Conservation (phyloP, 2,888 invertebrate species). For the Euphydryas editha region DNA sequence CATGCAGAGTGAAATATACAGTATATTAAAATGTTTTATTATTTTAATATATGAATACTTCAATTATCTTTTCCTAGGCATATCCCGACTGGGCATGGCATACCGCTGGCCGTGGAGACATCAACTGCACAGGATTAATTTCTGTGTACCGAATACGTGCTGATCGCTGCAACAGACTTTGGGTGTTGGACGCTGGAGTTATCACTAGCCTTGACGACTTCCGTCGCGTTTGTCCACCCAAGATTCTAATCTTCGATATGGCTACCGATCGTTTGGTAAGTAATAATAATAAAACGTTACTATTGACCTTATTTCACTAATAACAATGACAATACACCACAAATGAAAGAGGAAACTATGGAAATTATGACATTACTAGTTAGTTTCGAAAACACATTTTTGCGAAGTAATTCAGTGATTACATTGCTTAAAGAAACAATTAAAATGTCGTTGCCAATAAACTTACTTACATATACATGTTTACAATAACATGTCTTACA, state of each 20-base stretch:
- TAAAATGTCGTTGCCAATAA: too few relatives aligned
- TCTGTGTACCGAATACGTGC: slow-evolving; percentile 90
- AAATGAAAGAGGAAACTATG: too few relatives aligned
- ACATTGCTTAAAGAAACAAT: too few relatives aligned
- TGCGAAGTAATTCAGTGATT: too few relatives aligned
- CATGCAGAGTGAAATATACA: too few relatives aligned
- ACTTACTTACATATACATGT: too few relatives aligned
- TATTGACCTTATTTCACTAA: not conserved
- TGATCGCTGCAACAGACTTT: slow-evolving; percentile 92
- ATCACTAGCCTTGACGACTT: slow-evolving; percentile 88
- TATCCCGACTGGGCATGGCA: slow-evolving; percentile 92
- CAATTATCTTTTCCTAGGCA: slow-evolving; percentile 67
- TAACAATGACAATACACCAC: not conserved
- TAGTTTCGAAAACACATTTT: too few relatives aligned
- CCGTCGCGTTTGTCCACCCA: slow-evolving; percentile 88
- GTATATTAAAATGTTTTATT: not conserved
- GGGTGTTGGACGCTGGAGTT: slow-evolving; percentile 92
- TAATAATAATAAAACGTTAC: not conserved
- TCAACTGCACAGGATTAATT: slow-evolving; percentile 90
- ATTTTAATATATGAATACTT: not conserved
- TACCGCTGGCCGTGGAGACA: slow-evolving; percentile 85
- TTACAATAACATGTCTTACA: too few relatives aligned
- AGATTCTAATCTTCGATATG: slow-evolving; percentile 91
- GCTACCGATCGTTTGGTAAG: slow-evolving; percentile 87
- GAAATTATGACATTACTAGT: too few relatives aligned